phyloP scores from a whole-genome alignment of 2,888 invertebrate species.

The Amblyteles armatorius region DNA sequence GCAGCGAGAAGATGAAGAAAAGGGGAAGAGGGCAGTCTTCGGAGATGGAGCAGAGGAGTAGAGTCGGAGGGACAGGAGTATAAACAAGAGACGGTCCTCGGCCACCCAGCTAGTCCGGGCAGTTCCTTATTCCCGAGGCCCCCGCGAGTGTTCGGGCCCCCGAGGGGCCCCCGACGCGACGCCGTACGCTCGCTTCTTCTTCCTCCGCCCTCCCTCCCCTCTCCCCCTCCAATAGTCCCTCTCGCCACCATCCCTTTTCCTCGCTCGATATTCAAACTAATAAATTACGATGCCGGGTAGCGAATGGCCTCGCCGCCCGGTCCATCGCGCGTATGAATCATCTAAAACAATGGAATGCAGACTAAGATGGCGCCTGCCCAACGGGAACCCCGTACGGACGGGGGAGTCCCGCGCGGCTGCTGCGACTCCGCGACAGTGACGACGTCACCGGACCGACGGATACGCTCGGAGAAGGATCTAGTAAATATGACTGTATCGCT shows the following conservation, averaged over 20 bases:
- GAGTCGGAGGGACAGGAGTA: slow-evolving; percentile 75
- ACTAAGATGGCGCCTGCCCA: slow-evolving; percentile 82
- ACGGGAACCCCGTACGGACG: slow-evolving; percentile 11
- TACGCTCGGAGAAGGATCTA: too few relatives aligned
- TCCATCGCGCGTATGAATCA: slow-evolving; percentile 81
- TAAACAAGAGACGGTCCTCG: slow-evolving; percentile 79
- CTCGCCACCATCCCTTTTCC: slow-evolving; percentile 45
- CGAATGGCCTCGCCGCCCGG: slow-evolving; percentile 62
- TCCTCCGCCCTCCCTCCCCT: slow-evolving; percentile 61
- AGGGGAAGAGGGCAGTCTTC: slow-evolving; percentile 36
- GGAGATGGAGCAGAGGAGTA: slow-evolving; percentile 70
- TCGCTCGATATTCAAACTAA: slow-evolving; percentile 85
- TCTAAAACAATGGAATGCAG: slow-evolving; percentile 85
- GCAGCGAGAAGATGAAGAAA: slow-evolving; percentile 37
- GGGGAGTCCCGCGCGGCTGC: background rate
- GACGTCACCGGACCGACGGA: background rate
- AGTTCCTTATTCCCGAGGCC: slow-evolving; percentile 66
- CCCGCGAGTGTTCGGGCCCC: slow-evolving; percentile 57
- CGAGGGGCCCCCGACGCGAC: slow-evolving; percentile 51
- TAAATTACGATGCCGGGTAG: slow-evolving; percentile 81
- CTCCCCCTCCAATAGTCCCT: slow-evolving; percentile 22
- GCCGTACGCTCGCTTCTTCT: slow-evolving; percentile 67
- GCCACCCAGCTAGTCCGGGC: slow-evolving; percentile 82
- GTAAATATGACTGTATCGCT: too few relatives aligned
- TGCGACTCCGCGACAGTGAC: background rate